Evolutionary conservation across 2,113 vertebrate species (phyloP), one percentile per base, ranked within the genome.

Genomic region (Antennarius striatus): DNA sequence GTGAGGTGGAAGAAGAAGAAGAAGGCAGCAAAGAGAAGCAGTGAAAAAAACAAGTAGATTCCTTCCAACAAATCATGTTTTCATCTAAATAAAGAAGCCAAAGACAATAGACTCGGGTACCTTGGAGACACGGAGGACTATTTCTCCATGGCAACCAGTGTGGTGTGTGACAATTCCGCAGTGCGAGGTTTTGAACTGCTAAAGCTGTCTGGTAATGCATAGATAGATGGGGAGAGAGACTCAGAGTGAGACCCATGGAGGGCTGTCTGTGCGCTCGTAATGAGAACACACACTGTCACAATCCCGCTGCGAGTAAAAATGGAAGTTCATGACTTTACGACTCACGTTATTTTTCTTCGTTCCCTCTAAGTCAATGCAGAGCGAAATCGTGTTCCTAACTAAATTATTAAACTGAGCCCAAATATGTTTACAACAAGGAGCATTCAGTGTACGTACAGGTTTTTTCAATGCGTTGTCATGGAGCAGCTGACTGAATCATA

Each of bases 71-170:
- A 91, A 91, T 92, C 83, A 84, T 91, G 90, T 90, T 93, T 93
- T 92, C 89, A 92, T 91, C 91, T 92, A 92, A 93, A 93, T 91
- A 92, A 92, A 92, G 92, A 92, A 91, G 83, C 85, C 86, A 91
- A 91, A 92, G 91, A 93, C 91, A 93, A 93, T 92, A 91, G 89
- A 85, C 88, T 88, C 46, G 87, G 92, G 90, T 93, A 92, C 91
- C 92, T 92, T 93, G 92, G 92, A 93, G 92, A 93, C 92, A 89
- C 90, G 84, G 86, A 92, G 91, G 90, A 92, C 87, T 90, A 91
- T 89, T 92, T 93, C 92, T 90, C 92, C 92, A 93, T 93, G 92
- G 92, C 91, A 93, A 93, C 92, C 81, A 81, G 83, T 76, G 81
- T 89, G 87, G 88, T 89, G 89, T 89, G 91, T 92, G 90, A 89